Evolutionary conservation across 1,140 invertebrate genomes (phyloP).

Genomic region (Drosophila tropicalis): DNA sequence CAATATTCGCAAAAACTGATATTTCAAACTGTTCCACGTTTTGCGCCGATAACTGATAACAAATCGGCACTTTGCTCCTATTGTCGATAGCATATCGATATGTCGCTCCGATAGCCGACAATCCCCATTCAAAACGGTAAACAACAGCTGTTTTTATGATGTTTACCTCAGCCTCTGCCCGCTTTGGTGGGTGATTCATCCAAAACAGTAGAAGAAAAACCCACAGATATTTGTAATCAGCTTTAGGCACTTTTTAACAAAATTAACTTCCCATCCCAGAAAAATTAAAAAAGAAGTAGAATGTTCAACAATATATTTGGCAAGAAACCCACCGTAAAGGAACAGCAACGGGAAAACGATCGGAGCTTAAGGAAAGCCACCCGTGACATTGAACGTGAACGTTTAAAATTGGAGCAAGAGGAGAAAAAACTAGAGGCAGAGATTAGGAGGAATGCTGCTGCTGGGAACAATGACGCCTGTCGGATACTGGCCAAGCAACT

Average conservation of each 20-base stretch:
- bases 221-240: neutral
- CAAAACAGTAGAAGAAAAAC: slow-evolving; percentile 30
- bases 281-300: neutral
- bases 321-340: slow-evolving; percentile 85
- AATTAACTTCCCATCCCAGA: slow-evolving; percentile 18
- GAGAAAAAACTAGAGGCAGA: slow-evolving; percentile 96
- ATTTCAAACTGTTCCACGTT: no score
- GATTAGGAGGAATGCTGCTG: slow-evolving; percentile 94
- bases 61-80: no score
- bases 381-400: slow-evolving; percentile 92
- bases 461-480: slow-evolving; percentile 93
- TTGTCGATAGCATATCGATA: no score
- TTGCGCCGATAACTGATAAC: no score
- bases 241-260: neutral
- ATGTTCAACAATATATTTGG: slow-evolving; percentile 84
- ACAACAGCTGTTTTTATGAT: slow-evolving; percentile 46
- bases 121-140: slow-evolving; percentile 8
- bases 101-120: no score
- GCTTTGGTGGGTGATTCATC: slow-evolving; percentile 54
- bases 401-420: slow-evolving; percentile 91
- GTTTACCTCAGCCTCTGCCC: slow-evolving; percentile 24
- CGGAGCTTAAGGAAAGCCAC: slow-evolving; percentile 90
- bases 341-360: slow-evolving; percentile 93
- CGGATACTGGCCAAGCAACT: slow-evolving; percentile 94
- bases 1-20: no score